These are phyloP conservation scores for Drosophila merina DNA, from an alignment of 2,888 invertebrate species.

Conservation along the genomic window DNA sequence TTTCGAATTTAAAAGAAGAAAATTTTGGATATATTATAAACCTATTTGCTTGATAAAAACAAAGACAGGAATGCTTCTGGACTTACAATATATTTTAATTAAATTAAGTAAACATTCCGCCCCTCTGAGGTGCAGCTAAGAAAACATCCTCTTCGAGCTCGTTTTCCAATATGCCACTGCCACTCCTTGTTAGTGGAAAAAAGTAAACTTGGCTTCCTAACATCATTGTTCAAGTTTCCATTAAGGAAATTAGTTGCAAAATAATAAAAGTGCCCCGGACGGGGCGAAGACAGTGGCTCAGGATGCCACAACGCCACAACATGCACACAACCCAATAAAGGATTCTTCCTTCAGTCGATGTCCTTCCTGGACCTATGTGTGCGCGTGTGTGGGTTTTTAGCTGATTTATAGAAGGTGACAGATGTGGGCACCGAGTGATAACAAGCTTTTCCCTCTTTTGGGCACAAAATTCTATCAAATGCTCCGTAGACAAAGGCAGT, in stretches of 20 bases:
- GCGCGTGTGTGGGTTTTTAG: constrained; percentile 25
- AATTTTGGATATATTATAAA: neutral
- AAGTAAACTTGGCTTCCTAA: constrained; percentile 43
- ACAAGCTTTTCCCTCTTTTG: constrained; percentile 59
- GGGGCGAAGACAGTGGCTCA: constrained; percentile 36
- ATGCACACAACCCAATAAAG: constrained; percentile 18
- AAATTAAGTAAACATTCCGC: neutral
- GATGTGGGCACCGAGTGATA: constrained; percentile 76
- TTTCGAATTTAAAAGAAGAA: neutral
- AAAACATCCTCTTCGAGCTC: neutral
- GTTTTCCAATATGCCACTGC: neutral
- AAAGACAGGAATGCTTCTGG: neutral
- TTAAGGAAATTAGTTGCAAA: constrained; percentile 77
- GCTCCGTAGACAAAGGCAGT: constrained; percentile 47
- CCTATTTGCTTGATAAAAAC: neutral
- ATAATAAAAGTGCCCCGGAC: constrained; percentile 46
- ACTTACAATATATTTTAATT: neutral
- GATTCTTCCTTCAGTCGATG: constrained; percentile 10
- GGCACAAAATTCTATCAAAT: constrained; percentile 48
- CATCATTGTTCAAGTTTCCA: constrained; percentile 74
- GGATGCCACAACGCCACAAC: constrained; percentile 46
- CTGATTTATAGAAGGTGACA: constrained; percentile 80
- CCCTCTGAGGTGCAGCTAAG: neutral
- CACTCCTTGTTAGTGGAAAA: constrained; percentile 19
- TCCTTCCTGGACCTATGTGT: neutral